Evolutionary conservation across 2,113 vertebrate genomes (phyloP).

Genomic region (Aplodontia rufa): DNA sequence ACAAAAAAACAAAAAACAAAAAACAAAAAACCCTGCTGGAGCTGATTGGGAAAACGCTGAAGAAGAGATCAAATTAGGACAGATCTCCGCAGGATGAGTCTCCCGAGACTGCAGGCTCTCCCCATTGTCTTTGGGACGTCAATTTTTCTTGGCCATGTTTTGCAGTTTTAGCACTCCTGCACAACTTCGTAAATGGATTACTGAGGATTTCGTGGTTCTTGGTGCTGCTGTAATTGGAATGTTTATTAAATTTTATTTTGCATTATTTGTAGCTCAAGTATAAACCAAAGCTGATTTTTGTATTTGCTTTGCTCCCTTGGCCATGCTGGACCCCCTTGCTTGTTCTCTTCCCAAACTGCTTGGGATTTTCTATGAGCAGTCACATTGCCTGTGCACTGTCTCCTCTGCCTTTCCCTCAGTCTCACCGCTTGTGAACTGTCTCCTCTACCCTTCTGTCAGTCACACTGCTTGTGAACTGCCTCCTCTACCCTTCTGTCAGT

Average conservation of each 20-base stretch:
- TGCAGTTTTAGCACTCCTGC: not conserved
- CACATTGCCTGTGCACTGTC: rapidly evolving
- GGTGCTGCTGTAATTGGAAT: not conserved
- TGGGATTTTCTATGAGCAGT: too few relatives aligned
- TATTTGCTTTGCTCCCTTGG: not conserved
- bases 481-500: too few relatives aligned
- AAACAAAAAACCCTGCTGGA: slow-evolving; percentile 45
- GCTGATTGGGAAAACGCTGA: not conserved
- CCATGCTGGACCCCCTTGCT: not conserved
- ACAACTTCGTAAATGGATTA: not conserved
- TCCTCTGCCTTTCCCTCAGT: too few relatives aligned
- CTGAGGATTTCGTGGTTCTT: not conserved
- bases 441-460: too few relatives aligned
- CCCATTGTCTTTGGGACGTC: not conserved
- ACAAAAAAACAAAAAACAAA: not conserved
- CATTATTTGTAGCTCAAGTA: not conserved
- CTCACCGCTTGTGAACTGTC: too few relatives aligned
- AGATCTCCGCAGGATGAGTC: not conserved
- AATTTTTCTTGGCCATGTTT: not conserved
- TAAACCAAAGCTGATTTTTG: not conserved
- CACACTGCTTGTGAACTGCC: too few relatives aligned
- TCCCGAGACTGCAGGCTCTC: rapidly evolving
- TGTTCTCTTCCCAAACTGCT: not conserved
- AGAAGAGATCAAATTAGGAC: not conserved
- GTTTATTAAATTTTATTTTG: not conserved